phyloP scores from a whole-genome alignment of 2,113 vertebrate species.

The Zosterops hypoxanthus region DNA sequence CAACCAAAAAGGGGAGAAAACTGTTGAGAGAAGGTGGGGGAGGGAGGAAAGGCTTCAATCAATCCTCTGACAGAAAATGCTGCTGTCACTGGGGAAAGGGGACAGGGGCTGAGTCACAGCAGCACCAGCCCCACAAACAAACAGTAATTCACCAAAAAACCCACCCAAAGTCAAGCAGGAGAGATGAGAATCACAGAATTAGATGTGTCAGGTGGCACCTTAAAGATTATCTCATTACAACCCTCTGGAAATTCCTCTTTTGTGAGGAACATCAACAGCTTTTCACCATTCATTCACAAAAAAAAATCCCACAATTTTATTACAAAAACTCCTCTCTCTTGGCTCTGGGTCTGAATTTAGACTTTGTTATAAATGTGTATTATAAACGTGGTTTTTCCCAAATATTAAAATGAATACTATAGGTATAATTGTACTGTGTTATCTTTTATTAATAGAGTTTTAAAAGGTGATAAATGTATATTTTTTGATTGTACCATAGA shows the following conservation, averaged over 20 bases:
- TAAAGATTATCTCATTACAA: too few species aligned
- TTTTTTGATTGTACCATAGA: too few species aligned
- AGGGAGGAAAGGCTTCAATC: constrained; percentile 31
- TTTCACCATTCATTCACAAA: rapidly evolving
- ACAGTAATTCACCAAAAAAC: background rate
- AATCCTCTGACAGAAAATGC: constrained; percentile 51
- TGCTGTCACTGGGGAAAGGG: constrained; percentile 6
- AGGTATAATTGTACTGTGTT: too few species aligned
- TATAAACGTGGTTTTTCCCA: too few species aligned
- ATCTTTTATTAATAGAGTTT: too few species aligned
- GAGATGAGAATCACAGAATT: background rate
- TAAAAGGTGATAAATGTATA: too few species aligned
- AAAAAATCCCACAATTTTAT: background rate
- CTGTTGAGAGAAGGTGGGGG: background rate
- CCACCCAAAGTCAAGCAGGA: background rate
- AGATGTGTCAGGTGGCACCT: background rate
- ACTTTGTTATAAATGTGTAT: too few species aligned
- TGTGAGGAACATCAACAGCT: rapidly evolving
- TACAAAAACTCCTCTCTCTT: background rate
- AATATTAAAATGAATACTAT: too few species aligned
- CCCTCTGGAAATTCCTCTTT: background rate
- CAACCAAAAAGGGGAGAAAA: background rate
- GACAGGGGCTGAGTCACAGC: background rate
- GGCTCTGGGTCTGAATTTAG: rapidly evolving
- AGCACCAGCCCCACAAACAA: background rate